Conservation (phyloP, 2,888 invertebrate species). For the Cetonia aurata region DNA sequence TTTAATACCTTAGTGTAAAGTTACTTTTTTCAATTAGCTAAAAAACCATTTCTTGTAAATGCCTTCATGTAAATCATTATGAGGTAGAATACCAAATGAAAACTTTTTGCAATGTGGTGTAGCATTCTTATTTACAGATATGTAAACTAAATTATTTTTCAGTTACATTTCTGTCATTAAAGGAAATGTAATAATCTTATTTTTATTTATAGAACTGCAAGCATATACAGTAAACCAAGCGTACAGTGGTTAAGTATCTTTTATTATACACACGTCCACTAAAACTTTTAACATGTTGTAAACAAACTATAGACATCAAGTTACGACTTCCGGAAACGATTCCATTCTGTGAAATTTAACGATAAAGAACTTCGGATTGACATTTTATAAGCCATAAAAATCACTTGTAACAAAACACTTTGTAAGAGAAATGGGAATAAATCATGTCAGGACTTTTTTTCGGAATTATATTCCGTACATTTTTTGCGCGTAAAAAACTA, state of each 20-base stretch:
- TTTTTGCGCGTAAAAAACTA: slow-evolving; percentile 59
- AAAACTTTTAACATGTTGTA: slow-evolving; percentile 43
- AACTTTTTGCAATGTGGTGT: too few species aligned
- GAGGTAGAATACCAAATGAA: too few species aligned
- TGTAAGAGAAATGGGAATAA: slow-evolving; percentile 62
- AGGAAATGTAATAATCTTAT: too few species aligned
- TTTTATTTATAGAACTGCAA: background rate
- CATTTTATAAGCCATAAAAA: slow-evolving; percentile 65
- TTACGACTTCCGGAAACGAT: slow-evolving; percentile 45
- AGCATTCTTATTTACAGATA: too few species aligned
- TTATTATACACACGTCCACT: slow-evolving; percentile 34
- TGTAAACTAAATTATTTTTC: too few species aligned
- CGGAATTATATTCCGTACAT: slow-evolving; percentile 58
- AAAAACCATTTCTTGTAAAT: too few species aligned
- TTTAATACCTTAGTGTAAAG: too few species aligned
- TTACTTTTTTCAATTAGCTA: too few species aligned
- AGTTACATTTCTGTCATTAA: too few species aligned
- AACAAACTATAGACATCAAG: slow-evolving; percentile 46
- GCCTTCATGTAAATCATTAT: too few species aligned
- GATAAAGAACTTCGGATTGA: slow-evolving; percentile 61
- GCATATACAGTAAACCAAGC: slow-evolving; percentile 14
- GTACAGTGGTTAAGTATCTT: slow-evolving; percentile 10
- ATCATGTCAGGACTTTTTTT: slow-evolving; percentile 60
- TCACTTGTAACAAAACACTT: slow-evolving; percentile 65
- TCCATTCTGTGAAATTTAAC: slow-evolving; percentile 56